A percentile compares a stretch with the other conserved stretches of the same genome.
phyloP scores from a whole-genome alignment of 2,113 vertebrate species.

The Thunnus thynnus region DNA sequence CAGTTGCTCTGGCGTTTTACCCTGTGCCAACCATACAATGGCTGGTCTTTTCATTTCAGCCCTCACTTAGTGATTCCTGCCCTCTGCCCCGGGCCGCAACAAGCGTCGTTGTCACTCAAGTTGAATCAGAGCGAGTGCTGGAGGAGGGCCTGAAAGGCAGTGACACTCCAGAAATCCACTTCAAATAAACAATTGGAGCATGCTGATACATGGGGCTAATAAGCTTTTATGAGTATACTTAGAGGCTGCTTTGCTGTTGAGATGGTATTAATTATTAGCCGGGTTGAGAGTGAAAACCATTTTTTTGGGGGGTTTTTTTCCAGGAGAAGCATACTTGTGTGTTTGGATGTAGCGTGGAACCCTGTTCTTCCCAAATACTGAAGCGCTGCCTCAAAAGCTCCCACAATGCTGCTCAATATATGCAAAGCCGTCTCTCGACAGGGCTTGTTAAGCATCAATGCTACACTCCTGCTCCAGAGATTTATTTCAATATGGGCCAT shows the following conservation, averaged over 20 bases:
- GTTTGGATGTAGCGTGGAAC: constrained; percentile 19
- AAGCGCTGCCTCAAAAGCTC: constrained; percentile 48
- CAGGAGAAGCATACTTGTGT: constrained; percentile 20
- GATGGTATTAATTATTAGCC: constrained; percentile 61
- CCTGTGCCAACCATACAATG: constrained; percentile 42
- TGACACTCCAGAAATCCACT: constrained; percentile 66
- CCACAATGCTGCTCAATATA: constrained; percentile 69
- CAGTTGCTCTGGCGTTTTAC: constrained; percentile 19
- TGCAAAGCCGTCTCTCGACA: constrained; percentile 75
- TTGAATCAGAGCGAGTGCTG: constrained; percentile 42
- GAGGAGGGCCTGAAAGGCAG: constrained; percentile 49
- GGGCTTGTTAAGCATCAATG: constrained; percentile 73
- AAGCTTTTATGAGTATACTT: constrained; percentile 49
- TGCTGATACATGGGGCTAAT: constrained; percentile 54
- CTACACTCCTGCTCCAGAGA: constrained; percentile 68
- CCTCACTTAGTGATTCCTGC: constrained; percentile 56
- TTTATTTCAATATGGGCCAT: constrained; percentile 73
- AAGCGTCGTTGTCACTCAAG: constrained; percentile 64
- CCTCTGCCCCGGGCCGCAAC: constrained; percentile 48
- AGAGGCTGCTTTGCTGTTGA: constrained; percentile 44
- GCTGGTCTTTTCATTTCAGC: constrained; percentile 58
- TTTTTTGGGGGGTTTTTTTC: constrained; percentile 7
- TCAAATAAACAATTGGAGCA: constrained; percentile 66
- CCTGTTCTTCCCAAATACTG: constrained; percentile 32
- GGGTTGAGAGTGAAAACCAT: constrained; percentile 20